Percentiles rank a stretch among this genome's conserved stretches.
Conservation (phyloP, 2,113 vertebrate genomes). For the Dissostichus mawsoni region DNA sequence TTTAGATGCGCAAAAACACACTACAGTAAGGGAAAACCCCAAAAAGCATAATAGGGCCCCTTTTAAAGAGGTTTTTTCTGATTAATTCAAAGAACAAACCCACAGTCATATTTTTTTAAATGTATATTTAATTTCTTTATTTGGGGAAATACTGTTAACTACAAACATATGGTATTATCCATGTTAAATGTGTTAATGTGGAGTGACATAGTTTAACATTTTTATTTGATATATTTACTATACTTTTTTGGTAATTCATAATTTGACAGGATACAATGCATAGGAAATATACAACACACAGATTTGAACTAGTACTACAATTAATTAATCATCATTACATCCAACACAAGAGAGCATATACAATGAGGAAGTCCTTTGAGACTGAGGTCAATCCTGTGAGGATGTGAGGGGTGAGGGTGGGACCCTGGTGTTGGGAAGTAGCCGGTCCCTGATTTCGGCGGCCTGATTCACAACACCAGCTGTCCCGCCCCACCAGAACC, state of each 20-base stretch:
- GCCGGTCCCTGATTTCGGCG: slow-evolving; percentile 91
- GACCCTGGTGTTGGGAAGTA: slow-evolving; percentile 99
- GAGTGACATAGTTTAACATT: background rate
- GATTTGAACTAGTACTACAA: background rate
- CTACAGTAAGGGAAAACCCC: no score
- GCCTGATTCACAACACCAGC: slow-evolving; percentile 99
- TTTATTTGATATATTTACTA: background rate
- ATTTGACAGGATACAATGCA: background rate
- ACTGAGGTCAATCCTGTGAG: background rate
- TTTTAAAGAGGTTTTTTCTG: background rate
- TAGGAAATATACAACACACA: background rate
- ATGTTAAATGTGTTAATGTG: background rate
- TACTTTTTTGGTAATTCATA: background rate
- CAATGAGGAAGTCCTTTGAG: background rate
- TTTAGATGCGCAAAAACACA: no score
- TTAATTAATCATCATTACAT: background rate
- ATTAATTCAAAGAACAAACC: background rate
- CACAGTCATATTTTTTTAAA: background rate
- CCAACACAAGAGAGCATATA: background rate
- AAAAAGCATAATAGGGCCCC: background rate
- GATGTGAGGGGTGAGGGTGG: slow-evolving; percentile 77
- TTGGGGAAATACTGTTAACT: background rate
- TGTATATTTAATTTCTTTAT: slow-evolving; percentile 4
- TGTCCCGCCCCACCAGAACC: slow-evolving; percentile 88
- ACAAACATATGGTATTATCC: background rate